Percentiles rank a stretch among this genome's conserved stretches.
Conservation (phyloP, 1,140 invertebrate species). For the Zaprionus taronus region DNA sequence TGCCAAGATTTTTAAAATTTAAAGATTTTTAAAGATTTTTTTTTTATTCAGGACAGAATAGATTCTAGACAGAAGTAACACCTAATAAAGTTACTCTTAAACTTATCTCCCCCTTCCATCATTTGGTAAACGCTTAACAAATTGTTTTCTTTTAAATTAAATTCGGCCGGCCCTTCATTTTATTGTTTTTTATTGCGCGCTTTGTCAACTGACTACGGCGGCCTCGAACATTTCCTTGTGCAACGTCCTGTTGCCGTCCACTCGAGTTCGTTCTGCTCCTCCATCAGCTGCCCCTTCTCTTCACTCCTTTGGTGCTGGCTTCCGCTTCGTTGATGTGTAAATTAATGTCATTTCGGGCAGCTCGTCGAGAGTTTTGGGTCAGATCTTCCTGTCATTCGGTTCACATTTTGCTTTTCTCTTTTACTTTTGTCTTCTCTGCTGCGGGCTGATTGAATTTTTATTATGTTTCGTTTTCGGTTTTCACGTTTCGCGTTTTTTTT, state of each 20-base stretch:
- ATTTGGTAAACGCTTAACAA: constrained; percentile 58
- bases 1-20: no score
- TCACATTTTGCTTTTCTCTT: constrained; percentile 3
- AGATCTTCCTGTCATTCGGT: constrained; percentile 57
- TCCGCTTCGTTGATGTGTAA: constrained; percentile 79
- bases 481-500: constrained; percentile 39
- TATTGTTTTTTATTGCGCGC: constrained; percentile 73
- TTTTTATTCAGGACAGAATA: no score
- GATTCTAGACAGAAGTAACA: no score
- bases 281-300: constrained; percentile 13
- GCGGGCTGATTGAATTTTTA: constrained; percentile 78
- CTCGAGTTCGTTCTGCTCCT: constrained; percentile 3
- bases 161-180: constrained; percentile 18
- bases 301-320: constrained; percentile 21
- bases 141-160: constrained; percentile 51
- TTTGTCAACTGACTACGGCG: constrained; percentile 64
- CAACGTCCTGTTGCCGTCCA: constrained; percentile 51
- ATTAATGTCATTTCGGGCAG: constrained; percentile 79
- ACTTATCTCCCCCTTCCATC: constrained; percentile 8
- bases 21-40: no score
- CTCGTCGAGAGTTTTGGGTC: constrained; percentile 65
- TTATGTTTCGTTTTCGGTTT: constrained; percentile 63
- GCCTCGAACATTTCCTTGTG: constrained; percentile 45
- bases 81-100: no score
- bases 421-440: constrained; percentile 20